These are phyloP conservation scores for Porites evermanni DNA, from an alignment of 92 coral and sea anemone species.

Conservation along the genomic window DNA sequence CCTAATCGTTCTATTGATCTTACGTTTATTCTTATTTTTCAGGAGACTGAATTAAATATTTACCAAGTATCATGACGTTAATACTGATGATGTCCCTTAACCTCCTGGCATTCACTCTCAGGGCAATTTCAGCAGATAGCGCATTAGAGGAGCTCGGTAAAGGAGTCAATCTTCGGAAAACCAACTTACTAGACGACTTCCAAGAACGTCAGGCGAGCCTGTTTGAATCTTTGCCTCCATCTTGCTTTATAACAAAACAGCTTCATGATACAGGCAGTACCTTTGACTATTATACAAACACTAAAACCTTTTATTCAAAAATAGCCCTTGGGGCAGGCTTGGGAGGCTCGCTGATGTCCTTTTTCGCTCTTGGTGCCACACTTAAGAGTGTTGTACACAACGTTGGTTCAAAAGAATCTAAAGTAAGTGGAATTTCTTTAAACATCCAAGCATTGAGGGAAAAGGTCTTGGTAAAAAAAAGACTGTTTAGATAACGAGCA, in stretches of 20 bases:
- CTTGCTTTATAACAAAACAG: background rate
- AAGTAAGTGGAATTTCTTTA: slow-evolving; percentile 46
- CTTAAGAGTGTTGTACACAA: background rate
- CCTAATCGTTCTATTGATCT: background rate
- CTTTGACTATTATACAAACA: slow-evolving; percentile 23
- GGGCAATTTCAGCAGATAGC: background rate
- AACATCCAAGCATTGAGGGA: background rate
- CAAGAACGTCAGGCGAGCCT: background rate
- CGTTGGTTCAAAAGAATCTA: background rate
- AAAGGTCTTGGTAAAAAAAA: slow-evolving; percentile 3
- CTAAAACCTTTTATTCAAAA: slow-evolving; percentile 32
- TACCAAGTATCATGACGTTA: background rate
- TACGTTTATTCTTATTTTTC: background rate
- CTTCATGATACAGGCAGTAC: background rate
- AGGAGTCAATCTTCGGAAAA: slow-evolving; percentile 3
- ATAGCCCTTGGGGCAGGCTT: slow-evolving; percentile 32
- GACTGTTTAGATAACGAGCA: slow-evolving; percentile 21
- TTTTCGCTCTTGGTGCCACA: slow-evolving; percentile 33
- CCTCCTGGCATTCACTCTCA: background rate
- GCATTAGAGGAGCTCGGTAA: slow-evolving; percentile 1
- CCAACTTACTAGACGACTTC: slow-evolving; percentile 6
- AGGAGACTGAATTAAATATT: background rate
- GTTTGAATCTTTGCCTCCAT: slow-evolving; percentile 3
- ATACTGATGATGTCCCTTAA: background rate
- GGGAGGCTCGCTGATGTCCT: background rate